Evolutionary conservation across 2,797 vertebrate genomes (phyloP).

Genomic region (Dromococcyx pavoninus): DNA sequence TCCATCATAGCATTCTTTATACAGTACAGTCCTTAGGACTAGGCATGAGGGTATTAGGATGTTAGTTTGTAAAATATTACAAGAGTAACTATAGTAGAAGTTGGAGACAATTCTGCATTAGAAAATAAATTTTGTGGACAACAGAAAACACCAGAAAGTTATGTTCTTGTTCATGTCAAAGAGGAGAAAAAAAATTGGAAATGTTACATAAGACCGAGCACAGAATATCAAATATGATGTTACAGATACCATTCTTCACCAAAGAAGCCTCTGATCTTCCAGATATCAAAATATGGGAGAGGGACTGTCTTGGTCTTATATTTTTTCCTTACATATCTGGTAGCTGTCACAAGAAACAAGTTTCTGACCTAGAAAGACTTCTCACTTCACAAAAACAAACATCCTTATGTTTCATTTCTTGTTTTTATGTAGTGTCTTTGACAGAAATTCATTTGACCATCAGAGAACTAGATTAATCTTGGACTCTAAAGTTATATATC

Average conservation of each 20-base stretch:
- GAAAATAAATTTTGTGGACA: neutral
- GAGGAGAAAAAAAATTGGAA: neutral
- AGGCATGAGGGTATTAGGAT: neutral
- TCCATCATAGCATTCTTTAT: neutral
- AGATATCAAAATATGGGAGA: neutral
- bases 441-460: neutral
- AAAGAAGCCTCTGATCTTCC: neutral
- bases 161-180: neutral
- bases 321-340: neutral
- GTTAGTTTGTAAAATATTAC: neutral
- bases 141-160: neutral
- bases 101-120: neutral
- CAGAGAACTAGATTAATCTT: neutral
- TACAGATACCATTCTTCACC: neutral
- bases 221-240: neutral
- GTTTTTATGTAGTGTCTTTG: neutral
- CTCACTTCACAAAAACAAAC: neutral
- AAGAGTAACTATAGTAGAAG: neutral
- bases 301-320: neutral
- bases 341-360: neutral
- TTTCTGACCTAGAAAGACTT: neutral
- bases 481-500: neutral
- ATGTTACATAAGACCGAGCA: neutral
- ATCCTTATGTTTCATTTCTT: neutral
- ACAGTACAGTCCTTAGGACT: neutral